These are phyloP conservation scores for Coptotermes formosanus DNA, from an alignment of 1,140 invertebrate genomes.

Conservation along the genomic window DNA sequence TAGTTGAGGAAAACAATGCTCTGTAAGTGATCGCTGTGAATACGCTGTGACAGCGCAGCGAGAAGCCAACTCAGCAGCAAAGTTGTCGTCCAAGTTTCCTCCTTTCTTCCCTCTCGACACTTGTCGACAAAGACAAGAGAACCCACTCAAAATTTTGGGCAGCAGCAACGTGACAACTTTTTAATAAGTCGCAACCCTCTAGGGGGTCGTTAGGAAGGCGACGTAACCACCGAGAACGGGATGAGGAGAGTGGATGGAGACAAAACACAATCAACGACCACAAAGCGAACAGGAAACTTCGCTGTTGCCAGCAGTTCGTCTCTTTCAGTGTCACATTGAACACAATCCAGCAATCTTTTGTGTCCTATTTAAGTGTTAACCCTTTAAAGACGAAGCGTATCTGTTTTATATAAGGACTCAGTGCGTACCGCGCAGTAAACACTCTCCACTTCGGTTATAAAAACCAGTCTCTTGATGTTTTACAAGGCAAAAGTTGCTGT, in stretches of 20 bases:
- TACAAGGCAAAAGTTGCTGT: no score
- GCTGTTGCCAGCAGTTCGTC: not conserved
- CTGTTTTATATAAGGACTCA: no score
- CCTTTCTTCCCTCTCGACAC: not conserved
- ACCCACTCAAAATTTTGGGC: constrained; percentile 26
- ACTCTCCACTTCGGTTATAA: no score
- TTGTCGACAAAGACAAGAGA: constrained; percentile 23
- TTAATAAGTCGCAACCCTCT: constrained; percentile 28
- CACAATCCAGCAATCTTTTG: no score
- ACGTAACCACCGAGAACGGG: not conserved
- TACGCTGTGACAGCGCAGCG: not conserved
- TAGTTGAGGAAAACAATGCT: not conserved
- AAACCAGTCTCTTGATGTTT: no score
- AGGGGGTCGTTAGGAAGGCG: constrained; percentile 22
- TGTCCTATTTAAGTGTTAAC: no score
- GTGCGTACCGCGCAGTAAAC: no score
- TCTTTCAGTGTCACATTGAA: not conserved
- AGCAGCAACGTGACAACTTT: constrained; percentile 28
- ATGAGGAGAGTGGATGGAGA: not conserved
- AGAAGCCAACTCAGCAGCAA: not conserved
- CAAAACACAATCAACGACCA: not conserved
- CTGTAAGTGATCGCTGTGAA: not conserved
- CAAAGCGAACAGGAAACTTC: not conserved
- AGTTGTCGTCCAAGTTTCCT: not conserved
- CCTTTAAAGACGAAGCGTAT: no score